Conservation (phyloP, 2,888 invertebrate species). For the Cryptus viduatorius region DNA sequence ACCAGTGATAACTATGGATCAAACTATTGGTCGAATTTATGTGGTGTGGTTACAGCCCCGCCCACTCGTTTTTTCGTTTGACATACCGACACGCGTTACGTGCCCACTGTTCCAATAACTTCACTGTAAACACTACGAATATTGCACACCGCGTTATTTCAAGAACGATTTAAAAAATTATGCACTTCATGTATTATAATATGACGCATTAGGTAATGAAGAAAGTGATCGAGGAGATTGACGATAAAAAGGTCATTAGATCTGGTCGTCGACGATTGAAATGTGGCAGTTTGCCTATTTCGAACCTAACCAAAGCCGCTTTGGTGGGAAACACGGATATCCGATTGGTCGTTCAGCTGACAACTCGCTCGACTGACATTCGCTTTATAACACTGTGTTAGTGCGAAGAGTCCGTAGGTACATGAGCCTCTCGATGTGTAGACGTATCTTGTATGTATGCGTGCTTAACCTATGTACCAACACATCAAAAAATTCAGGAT, state of each 20-base stretch:
- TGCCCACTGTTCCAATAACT: not conserved
- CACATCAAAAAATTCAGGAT: not conserved
- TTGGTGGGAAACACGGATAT: not conserved
- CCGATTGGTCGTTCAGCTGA: constrained; percentile 18
- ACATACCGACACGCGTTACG: constrained; percentile 1
- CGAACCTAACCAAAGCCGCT: not conserved
- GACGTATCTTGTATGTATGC: not conserved
- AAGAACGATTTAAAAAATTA: not conserved
- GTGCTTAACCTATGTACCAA: too few species aligned
- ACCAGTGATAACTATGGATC: constrained; percentile 49
- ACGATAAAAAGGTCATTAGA: not conserved
- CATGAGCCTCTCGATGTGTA: not conserved
- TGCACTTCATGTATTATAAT: not conserved
- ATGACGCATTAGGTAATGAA: not conserved
- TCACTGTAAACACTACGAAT: not conserved
- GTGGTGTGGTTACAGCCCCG: constrained; percentile 76
- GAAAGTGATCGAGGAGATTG: not conserved
- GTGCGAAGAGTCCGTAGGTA: not conserved
- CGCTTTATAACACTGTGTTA: not conserved
- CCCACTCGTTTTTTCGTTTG: constrained; percentile 57
- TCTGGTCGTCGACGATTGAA: not conserved
- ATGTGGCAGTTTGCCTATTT: constrained; percentile 39
- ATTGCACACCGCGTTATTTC: not conserved
- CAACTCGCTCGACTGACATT: constrained; percentile 15
- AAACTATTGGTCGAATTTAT: constrained; percentile 67